Percentiles rank a stretch among this genome's conserved stretches.
phyloP scores from a whole-genome alignment of 2,797 vertebrate genomes.

The Aphelocoma californica region DNA sequence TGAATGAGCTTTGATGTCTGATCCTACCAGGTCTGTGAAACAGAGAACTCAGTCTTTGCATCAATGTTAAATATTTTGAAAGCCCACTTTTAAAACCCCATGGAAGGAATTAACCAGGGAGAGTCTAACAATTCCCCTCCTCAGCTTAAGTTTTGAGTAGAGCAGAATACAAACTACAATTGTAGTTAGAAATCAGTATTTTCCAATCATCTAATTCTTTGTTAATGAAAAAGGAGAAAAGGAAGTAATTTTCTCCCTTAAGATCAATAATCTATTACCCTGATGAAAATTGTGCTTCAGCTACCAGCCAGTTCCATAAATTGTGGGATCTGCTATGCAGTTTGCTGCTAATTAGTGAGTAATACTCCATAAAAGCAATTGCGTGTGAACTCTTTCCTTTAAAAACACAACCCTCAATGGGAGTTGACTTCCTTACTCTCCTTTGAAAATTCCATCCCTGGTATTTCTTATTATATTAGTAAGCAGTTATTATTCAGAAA shows the following conservation, averaged over 20 bases:
- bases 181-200: not conserved
- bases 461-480: slow-evolving; percentile 56
- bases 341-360: slow-evolving; percentile 42
- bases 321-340: not conserved
- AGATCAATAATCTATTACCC: slow-evolving; percentile 23
- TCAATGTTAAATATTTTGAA: not conserved
- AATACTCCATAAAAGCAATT: slow-evolving; percentile 16
- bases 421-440: slow-evolving; percentile 39
- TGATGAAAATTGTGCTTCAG: not conserved
- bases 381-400: slow-evolving; percentile 37
- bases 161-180: not conserved
- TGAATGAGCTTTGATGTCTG: not conserved
- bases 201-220: not conserved
- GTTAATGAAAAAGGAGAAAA: not conserved
- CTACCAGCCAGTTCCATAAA: slow-evolving; percentile 13
- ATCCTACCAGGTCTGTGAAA: not conserved
- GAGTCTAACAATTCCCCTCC: not conserved
- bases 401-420: slow-evolving; percentile 49
- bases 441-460: slow-evolving; percentile 39
- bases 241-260: slow-evolving; percentile 11
- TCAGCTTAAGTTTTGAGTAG: not conserved
- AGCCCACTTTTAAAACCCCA: not conserved
- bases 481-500: slow-evolving; percentile 35
- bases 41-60: not conserved
- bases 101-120: not conserved